These are phyloP conservation scores for Cheilinus undulatus DNA, from an alignment of 2,113 vertebrate species.

Conservation along the genomic window DNA sequence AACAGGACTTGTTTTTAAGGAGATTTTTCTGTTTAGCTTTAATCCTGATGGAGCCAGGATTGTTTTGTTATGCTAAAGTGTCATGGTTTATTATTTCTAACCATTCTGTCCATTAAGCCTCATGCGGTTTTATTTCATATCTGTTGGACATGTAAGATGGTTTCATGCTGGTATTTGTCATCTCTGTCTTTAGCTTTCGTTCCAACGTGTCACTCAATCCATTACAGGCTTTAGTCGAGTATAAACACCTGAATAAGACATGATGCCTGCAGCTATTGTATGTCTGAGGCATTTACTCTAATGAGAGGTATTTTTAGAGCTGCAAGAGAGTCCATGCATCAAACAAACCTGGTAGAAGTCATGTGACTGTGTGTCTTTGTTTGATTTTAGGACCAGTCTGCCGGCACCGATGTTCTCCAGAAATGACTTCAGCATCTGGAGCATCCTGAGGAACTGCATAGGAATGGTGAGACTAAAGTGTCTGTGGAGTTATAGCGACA, in stretches of 20 bases:
- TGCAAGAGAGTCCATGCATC: background rate
- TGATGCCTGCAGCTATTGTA: conserved; percentile 41
- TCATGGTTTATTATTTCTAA: too few species aligned
- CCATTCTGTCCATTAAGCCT: too few species aligned
- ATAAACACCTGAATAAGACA: conserved; percentile 55
- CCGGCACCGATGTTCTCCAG: conserved; percentile 98
- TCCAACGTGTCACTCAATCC: conserved; percentile 52
- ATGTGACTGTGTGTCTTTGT: conserved; percentile 12
- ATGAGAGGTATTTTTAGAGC: conserved; percentile 11
- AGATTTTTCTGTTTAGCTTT: too few species aligned
- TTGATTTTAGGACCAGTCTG: conserved; percentile 88
- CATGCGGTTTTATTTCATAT: too few species aligned
- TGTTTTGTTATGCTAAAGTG: too few species aligned
- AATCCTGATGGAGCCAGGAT: too few species aligned
- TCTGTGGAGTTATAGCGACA: background rate
- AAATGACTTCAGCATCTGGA: conserved; percentile 99
- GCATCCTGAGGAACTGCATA: conserved; percentile 98
- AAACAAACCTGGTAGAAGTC: background rate
- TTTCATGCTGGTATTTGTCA: background rate
- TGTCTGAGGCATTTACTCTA: conserved; percentile 31
- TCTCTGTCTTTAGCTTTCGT: conserved; percentile 43
- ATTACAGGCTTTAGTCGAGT: conserved; percentile 33
- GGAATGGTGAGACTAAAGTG: conserved; percentile 89
- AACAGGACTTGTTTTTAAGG: too few species aligned
- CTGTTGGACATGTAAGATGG: background rate